A percentile compares a stretch with the other conserved stretches of the same genome.
Evolutionary conservation across 2,113 vertebrate species (phyloP).

Genomic region (Rhabdomys dilectus): DNA sequence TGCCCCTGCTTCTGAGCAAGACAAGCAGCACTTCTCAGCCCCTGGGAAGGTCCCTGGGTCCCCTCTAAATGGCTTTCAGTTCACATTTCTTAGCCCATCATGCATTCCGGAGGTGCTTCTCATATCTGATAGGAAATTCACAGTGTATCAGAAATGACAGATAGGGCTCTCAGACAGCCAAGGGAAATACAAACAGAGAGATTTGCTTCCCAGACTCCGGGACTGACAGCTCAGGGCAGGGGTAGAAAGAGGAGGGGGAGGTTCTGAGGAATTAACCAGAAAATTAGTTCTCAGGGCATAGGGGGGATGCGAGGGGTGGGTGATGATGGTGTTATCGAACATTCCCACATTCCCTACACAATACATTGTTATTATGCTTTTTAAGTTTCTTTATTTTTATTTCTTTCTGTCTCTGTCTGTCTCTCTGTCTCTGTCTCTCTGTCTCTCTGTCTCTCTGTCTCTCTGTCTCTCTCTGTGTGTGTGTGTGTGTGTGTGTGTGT

Average conservation of each 20-base stretch:
- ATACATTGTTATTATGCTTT: not conserved
- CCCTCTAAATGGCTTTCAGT: constrained; percentile 4
- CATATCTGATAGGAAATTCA: constrained; percentile 33
- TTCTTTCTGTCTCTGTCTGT: not conserved
- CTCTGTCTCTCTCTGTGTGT: too few species aligned
- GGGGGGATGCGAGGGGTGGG: not conserved
- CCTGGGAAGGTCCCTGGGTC: not conserved
- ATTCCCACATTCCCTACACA: not conserved
- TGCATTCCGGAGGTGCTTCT: rapidly evolving
- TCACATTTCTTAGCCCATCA: constrained; percentile 17
- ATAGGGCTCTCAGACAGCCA: not conserved
- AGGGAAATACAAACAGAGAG: constrained; percentile 76
- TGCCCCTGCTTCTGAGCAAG: constrained; percentile 55
- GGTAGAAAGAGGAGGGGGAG: not conserved
- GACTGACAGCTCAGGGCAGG: not conserved
- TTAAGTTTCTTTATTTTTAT: not conserved
- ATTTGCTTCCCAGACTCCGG: constrained; percentile 49
- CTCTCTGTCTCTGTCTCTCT: not conserved
- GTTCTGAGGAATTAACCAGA: constrained; percentile 67
- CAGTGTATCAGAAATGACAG: rapidly evolving
- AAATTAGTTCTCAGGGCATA: not conserved
- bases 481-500: not conserved
- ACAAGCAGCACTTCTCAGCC: not conserved
- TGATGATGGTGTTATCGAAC: not conserved
- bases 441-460: too few species aligned